Evolutionary conservation across 2,113 vertebrate genomes (phyloP), one percentile per base, ranked within the genome.

Genomic region (Zingel zingel): DNA sequence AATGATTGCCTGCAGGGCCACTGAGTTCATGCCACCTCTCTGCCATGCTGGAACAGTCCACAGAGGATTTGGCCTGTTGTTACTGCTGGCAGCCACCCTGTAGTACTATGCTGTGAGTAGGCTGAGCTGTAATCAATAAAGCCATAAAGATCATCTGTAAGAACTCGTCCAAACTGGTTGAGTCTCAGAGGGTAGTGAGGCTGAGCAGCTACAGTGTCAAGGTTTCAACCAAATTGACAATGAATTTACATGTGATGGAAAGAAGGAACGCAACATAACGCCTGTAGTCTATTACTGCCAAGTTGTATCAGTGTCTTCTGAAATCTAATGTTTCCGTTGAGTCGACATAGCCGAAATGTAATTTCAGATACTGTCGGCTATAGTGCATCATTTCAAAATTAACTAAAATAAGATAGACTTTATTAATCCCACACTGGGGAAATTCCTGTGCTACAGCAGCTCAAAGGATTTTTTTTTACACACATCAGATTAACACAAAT

Each of bases 11-110:
- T 7, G 4, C 19, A 39, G 43, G 83, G 76, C 11, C 51, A 30
- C 50, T 21, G 87, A 59, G 79, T 56, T 69, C 57, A 79, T 78
- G 72, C 23, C 47, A 16, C 21, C 18, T 21, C 14, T 15, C 45
- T 90, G 82, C 88, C 79, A 69, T 85, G 87, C 72, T 92, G 88
- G 79, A 82, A 85, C 77, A 69, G 72, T 86, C 72, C 79, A 75
- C 51, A 0, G 4, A 54, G 50, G 85, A 85, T 89, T 89, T 74
- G 62, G 51, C 36, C 69, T 61, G 39, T n/a, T 21, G 39, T 81
- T 51, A 68, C 59, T 6, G 33, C 57, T 1, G 10, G 4, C 43
- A 36, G 63, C 30, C 30, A 16, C 19, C 15, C 68, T 83, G 54
- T 56, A 70, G 67, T 62, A 27, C 66, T 54, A 61, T 15, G 8